A percentile compares a stretch with the other conserved stretches of the same genome.
These are phyloP conservation scores for Cyclophora albipunctata DNA, from an alignment of 2,888 invertebrate species.

Conservation along the genomic window DNA sequence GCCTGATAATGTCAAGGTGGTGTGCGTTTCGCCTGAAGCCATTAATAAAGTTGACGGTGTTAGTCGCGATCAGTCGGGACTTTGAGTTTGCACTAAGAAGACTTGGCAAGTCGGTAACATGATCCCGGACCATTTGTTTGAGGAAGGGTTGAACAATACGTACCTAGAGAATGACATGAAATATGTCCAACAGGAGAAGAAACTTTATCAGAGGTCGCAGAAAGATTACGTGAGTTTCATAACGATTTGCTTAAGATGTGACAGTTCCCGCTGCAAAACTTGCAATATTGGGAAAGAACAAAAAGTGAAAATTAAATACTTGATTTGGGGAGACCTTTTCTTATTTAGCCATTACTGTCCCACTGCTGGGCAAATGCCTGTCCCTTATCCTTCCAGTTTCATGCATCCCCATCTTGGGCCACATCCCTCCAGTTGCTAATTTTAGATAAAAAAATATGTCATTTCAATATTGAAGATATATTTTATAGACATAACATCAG, in stretches of 20 bases:
- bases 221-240: constrained; percentile 58
- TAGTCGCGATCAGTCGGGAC: not conserved
- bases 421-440: too few species aligned
- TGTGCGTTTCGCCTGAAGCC: constrained; percentile 17
- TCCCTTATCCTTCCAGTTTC: too few species aligned
- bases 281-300: too few species aligned
- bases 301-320: too few species aligned
- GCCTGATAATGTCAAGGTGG: constrained; percentile 38
- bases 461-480: too few species aligned
- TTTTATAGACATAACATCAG: too few species aligned
- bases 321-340: too few species aligned
- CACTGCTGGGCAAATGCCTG: too few species aligned
- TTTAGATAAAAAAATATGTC: too few species aligned
- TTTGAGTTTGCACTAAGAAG: constrained; percentile 1
- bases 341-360: too few species aligned
- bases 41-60: constrained; percentile 3
- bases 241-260: not conserved
- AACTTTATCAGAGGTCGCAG: constrained; percentile 49
- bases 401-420: too few species aligned
- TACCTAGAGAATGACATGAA: constrained; percentile 56
- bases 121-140: constrained; percentile 61
- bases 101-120: constrained; percentile 19
- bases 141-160: constrained; percentile 55
- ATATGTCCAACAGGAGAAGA: constrained; percentile 40
- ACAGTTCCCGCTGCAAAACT: too few species aligned